These are phyloP conservation scores for Aviceda subcristata DNA, from an alignment of 2,113 vertebrate species.

Conservation along the genomic window DNA sequence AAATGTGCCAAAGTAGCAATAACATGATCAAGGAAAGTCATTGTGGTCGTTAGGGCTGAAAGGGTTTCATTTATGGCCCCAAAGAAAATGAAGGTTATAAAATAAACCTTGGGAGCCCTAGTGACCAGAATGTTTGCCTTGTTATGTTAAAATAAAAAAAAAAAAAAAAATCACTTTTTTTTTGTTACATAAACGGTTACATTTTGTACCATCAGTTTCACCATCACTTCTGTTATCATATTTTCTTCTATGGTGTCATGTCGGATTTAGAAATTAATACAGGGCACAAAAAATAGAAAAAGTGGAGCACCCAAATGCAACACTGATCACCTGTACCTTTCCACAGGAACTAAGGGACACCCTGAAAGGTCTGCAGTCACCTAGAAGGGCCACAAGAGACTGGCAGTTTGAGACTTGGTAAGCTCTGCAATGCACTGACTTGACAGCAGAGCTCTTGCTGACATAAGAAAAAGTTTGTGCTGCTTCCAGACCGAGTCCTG, in stretches of 20 bases:
- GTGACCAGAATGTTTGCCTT: slow-evolving; percentile 9
- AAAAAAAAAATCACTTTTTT: neutral
- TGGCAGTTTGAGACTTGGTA: no score
- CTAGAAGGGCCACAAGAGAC: neutral
- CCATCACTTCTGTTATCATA: neutral
- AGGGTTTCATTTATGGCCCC: slow-evolving; percentile 80
- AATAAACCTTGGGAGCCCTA: slow-evolving; percentile 49
- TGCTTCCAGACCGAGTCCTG: neutral
- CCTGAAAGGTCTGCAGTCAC: neutral
- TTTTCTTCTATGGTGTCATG: neutral
- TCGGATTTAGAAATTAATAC: neutral
- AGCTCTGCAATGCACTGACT: fast-evolving
- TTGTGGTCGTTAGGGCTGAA: slow-evolving; percentile 83
- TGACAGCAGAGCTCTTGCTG: neutral
- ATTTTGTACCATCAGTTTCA: neutral
- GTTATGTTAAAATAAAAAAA: slow-evolving; percentile 26
- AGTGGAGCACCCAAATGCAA: fast-evolving
- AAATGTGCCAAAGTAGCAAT: slow-evolving; percentile 88
- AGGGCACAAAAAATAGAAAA: neutral
- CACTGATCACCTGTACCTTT: neutral
- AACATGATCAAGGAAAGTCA: slow-evolving; percentile 82
- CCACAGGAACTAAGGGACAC: neutral
- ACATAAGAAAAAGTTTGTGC: neutral
- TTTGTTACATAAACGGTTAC: neutral
- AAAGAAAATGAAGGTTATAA: slow-evolving; percentile 72